Evolutionary conservation across 2,797 vertebrate genomes (phyloP).

Genomic region (Neosilurus mollespiculum): DNA sequence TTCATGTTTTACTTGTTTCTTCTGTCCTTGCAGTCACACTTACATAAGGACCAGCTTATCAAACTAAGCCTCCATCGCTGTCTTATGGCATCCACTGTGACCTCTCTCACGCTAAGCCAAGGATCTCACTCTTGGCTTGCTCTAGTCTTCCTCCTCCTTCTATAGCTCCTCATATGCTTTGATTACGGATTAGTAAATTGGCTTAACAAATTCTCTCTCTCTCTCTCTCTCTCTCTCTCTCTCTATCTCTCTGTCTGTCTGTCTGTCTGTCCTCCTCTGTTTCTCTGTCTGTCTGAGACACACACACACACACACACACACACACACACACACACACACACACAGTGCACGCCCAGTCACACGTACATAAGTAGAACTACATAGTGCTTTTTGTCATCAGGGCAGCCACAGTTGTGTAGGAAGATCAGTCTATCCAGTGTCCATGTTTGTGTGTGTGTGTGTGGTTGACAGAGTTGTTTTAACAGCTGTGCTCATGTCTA

Average conservation of each 20-base stretch:
- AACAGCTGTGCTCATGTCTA: slow-evolving; percentile 45
- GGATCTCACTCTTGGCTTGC: slow-evolving; percentile 44
- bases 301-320: slow-evolving; percentile 21
- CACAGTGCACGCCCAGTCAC: slow-evolving; percentile 30
- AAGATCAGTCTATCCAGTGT: slow-evolving; percentile 29
- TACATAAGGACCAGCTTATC: slow-evolving; percentile 24
- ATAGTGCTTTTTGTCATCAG: slow-evolving; percentile 62
- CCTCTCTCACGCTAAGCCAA: slow-evolving; percentile 45
- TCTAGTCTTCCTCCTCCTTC: slow-evolving; percentile 31
- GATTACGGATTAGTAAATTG: slow-evolving; percentile 76
- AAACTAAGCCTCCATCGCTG: slow-evolving; percentile 47
- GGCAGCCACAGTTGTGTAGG: slow-evolving; percentile 53
- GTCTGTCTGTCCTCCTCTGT: slow-evolving; percentile 25
- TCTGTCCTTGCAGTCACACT: slow-evolving; percentile 16
- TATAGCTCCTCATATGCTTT: slow-evolving; percentile 62
- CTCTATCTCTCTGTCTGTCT: slow-evolving; percentile 15
- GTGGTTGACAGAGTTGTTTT: slow-evolving; percentile 32
- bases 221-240: slow-evolving; percentile 50
- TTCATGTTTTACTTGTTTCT: slow-evolving; percentile 18
- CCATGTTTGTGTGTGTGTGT: slow-evolving; percentile 47
- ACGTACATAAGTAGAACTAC: slow-evolving; percentile 4
- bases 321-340: slow-evolving; percentile 41
- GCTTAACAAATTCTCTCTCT: slow-evolving; percentile 69
- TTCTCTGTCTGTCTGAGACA: background rate
- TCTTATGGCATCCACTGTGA: slow-evolving; percentile 34